phyloP scores from a whole-genome alignment of 2,888 invertebrate genomes.

The Choristoneura rosaceana region DNA sequence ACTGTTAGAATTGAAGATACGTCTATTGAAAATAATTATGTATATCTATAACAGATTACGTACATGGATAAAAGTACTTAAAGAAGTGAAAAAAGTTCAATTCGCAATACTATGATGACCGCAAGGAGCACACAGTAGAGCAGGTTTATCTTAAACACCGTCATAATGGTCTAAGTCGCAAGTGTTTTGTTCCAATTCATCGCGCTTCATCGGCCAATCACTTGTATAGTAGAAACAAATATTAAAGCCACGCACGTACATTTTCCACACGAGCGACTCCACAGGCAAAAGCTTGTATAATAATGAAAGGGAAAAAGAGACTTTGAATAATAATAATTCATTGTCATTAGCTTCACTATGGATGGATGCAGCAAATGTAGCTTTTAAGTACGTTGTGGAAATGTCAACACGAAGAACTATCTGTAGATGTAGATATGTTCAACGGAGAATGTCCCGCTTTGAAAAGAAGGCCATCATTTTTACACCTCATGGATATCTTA shows the following conservation, averaged over 20 bases:
- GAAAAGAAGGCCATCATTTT: too few species aligned
- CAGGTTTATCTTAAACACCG: slow-evolving; percentile 2
- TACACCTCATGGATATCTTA: too few species aligned
- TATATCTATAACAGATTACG: too few species aligned
- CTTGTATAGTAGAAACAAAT: slow-evolving; percentile 18
- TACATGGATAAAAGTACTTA: too few species aligned
- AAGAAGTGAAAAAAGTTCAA: too few species aligned
- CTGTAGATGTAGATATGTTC: neutral
- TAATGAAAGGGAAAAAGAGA: slow-evolving; percentile 33
- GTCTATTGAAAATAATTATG: neutral
- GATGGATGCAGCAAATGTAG: neutral
- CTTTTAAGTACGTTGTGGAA: too few species aligned
- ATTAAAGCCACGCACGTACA: slow-evolving; percentile 26
- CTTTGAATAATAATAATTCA: neutral
- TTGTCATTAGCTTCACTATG: neutral
- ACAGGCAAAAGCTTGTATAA: slow-evolving; percentile 25
- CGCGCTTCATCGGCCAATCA: slow-evolving; percentile 27
- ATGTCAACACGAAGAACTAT: neutral
- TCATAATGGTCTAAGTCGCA: slow-evolving; percentile 28
- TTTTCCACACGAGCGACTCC: slow-evolving; percentile 33
- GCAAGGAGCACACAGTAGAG: neutral
- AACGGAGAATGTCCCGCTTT: neutral
- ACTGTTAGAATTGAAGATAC: neutral
- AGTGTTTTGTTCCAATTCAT: slow-evolving; percentile 34
- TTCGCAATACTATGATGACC: neutral